Percentiles rank a stretch among this genome's conserved stretches.
phyloP scores from a whole-genome alignment of 2,797 vertebrate species.

The Adelosebastes latens region DNA sequence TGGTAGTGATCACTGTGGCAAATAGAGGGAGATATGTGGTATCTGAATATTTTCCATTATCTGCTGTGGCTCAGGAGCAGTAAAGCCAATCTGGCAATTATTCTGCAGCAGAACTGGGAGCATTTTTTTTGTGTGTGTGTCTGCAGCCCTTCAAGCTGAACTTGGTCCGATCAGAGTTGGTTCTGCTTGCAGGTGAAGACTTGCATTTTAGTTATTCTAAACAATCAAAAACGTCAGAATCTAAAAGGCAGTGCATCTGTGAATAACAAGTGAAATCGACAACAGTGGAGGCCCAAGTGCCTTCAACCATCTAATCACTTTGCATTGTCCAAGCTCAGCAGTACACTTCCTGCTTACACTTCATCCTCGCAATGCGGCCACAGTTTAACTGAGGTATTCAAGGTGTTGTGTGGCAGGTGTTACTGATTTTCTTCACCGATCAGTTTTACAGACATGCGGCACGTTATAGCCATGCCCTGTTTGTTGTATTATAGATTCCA shows the following conservation, averaged over 20 bases:
- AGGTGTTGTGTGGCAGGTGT: background rate
- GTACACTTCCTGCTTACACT: background rate
- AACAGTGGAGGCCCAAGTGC: background rate
- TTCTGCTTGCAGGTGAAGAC: background rate
- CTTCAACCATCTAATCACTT: background rate
- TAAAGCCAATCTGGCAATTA: background rate
- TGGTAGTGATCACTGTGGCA: background rate
- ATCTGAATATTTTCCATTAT: background rate
- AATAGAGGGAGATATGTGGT: background rate
- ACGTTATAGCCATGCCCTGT: background rate
- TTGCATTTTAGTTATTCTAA: background rate
- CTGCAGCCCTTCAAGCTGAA: background rate
- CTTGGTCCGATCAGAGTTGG: background rate
- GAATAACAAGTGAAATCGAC: background rate
- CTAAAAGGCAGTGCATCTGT: background rate
- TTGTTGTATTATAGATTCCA: background rate
- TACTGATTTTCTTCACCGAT: conserved; percentile 1
- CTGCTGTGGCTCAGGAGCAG: background rate
- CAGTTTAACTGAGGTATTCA: background rate
- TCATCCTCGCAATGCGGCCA: background rate
- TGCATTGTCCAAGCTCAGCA: background rate
- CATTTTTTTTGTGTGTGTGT: background rate
- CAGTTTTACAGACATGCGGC: background rate
- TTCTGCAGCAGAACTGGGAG: background rate
- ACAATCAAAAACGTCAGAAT: background rate